Base-by-base conservation (phyloP, 2,888 invertebrate species). In the Nyleta sp. region DNA sequence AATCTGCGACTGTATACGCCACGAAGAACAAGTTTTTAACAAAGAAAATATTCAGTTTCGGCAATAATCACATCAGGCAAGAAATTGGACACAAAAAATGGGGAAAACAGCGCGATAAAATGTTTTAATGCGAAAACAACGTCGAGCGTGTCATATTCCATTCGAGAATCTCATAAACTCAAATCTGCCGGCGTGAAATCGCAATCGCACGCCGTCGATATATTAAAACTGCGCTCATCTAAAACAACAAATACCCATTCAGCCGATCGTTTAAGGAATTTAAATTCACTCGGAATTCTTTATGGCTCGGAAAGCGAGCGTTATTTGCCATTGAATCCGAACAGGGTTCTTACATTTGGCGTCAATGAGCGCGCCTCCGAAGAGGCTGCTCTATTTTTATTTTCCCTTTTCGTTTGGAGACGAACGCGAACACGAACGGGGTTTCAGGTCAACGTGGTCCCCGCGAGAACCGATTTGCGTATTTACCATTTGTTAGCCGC, bases 401-500 rank as follows among this genome's bases (percentile, higher is more conserved):
- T 40, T 52, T 42, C 17, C 8, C 44, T 35, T 35, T n/a, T 22
- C 53, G n/a, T n/a, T n/a, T n/a, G n/a, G n/a, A n/a, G n/a, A n/a
- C n/a, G n/a, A n/a, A n/a, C n/a, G n/a, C n/a, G n/a, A 10, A 28
- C 28, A 10, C 28, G 28, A 10, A 3, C 10, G 7, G 28, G 28
- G 28, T 28, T 28, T 28, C 28, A 10, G 28, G 2, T 28, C 28
- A 10, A 2, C 6, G 5, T 7, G 33, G 42, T 28, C 18, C 38
- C 18, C 15, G 57, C 28, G 46, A 24, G 22, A 71, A 53, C 33
- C 60, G 52, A 72, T 57, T 72, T 64, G 55, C 72, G 57, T 72
- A 72, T 72, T 72, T 64, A 46, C 64, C 48, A 57, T 64, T 57
- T 64, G 72, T 72, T 72, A 62, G 38, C 62, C 64, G 22, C 40